Evolutionary conservation across 2,888 invertebrate species (phyloP), one percentile per base, ranked within the genome.

Genomic region (Campaea margaritaria): DNA sequence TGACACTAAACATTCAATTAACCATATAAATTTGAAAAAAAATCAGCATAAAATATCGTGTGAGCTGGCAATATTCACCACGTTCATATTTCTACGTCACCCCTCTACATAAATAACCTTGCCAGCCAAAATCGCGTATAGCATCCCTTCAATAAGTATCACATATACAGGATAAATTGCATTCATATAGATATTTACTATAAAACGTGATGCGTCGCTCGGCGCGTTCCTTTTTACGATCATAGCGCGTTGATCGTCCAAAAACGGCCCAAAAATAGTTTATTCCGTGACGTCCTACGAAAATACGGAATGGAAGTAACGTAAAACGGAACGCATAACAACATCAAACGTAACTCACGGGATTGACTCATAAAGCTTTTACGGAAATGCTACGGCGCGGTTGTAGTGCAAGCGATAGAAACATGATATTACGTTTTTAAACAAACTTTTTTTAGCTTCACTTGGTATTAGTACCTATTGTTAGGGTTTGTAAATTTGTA

Each of bases 291-390:
- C 86, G 79, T 75, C 74, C 77, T 72, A 59, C 54, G 49, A 43
- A 61, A 61, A 61, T 47, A 61, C 74, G 81, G 77, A 83, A 86
- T 82, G 83, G 82, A 81, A 77, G 81, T 81, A 73, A 79, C 86
- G 81, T 88, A 85, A 85, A 87, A 87, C 80, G 86, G 78, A 86
- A 86, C 86, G 84, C 84, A 83, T 86, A 82, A 86, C 85, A 85
- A 86, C 86, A 85, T 79, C 78, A 79, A 79, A 78, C 84, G 82
- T 81, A 83, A 81, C 82, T 82, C 85, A 80, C 75, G 78, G 81
- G 83, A 88, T 87, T 86, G 87, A 86, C 83, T 85, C 88, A 81
- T 87, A 87, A 87, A 86, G 81, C 79, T 80, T 83, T 83, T 78
- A 81, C 81, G 79, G 85, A 81, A 85, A 86, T 81, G 83, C 72